A percentile compares a stretch with the other conserved stretches of the same genome.
Conservation (phyloP, 2,113 vertebrate species). For the Prunella fulvescens region DNA sequence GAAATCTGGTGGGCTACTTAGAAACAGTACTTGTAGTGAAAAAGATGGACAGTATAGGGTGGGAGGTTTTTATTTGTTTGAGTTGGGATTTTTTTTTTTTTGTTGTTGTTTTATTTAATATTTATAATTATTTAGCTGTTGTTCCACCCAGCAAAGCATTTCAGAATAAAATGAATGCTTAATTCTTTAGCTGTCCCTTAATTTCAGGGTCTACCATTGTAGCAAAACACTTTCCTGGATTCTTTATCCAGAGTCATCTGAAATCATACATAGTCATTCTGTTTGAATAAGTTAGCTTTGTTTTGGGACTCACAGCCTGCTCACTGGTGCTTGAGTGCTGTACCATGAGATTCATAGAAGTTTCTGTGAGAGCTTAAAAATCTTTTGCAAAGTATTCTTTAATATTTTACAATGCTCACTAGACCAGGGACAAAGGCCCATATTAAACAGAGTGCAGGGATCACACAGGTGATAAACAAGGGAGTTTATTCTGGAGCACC, state of each 20-base stretch:
- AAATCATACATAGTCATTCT: background rate
- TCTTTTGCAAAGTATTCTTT: background rate
- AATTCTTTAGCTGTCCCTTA: background rate
- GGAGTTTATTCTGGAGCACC: background rate
- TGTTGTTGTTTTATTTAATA: background rate
- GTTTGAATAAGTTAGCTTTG: background rate
- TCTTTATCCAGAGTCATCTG: background rate
- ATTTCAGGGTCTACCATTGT: background rate
- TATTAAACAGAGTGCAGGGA: background rate
- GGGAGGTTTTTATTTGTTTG: background rate
- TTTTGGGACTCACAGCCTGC: background rate
- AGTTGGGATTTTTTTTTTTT: background rate
- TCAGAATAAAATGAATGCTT: background rate
- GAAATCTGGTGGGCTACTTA: background rate
- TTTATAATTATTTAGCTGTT: background rate
- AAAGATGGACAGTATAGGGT: background rate
- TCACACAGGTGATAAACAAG: background rate
- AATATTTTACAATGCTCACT: background rate
- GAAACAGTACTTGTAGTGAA: background rate
- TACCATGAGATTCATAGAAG: background rate
- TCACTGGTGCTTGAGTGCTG: background rate
- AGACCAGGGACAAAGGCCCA: accelerated
- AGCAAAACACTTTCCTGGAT: background rate
- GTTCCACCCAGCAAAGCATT: background rate
- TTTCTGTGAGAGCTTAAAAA: background rate